Percentiles rank a stretch among this genome's conserved stretches.
Conservation (phyloP, 1,140 invertebrate species). For the Cotesia chilonis region DNA sequence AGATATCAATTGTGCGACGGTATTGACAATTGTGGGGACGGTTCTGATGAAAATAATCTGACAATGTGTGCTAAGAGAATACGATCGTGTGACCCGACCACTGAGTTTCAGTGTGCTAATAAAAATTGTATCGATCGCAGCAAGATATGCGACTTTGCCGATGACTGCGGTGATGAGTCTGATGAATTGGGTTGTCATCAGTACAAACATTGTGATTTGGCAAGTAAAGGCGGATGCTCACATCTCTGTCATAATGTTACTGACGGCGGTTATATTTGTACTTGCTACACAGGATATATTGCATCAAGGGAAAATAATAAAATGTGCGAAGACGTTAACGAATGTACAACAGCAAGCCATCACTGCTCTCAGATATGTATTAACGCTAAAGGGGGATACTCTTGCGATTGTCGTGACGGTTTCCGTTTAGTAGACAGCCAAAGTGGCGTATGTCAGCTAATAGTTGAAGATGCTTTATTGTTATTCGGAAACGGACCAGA, state of each 20-base stretch:
- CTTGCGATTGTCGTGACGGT: slow-evolving; percentile 86
- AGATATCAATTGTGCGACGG: slow-evolving; percentile 86
- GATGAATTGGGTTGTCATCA: slow-evolving; percentile 92
- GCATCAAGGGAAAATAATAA: slow-evolving; percentile 79
- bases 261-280: slow-evolving; percentile 86
- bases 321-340: slow-evolving; percentile 87
- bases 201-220: slow-evolving; percentile 75
- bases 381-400: slow-evolving; percentile 91
- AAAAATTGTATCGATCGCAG: slow-evolving; percentile 84
- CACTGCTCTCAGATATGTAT: slow-evolving; percentile 92
- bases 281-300: slow-evolving; percentile 86
- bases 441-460: slow-evolving; percentile 83
- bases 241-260: slow-evolving; percentile 90
- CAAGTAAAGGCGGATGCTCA: slow-evolving; percentile 87
- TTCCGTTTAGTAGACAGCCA: slow-evolving; percentile 79
- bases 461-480: slow-evolving; percentile 72
- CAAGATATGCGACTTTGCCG: slow-evolving; percentile 84
- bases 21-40: slow-evolving; percentile 91
- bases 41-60: slow-evolving; percentile 93
- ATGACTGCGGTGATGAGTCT: slow-evolving; percentile 85
- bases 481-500: slow-evolving; percentile 85
- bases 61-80: slow-evolving; percentile 80
- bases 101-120: slow-evolving; percentile 90
- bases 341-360: slow-evolving; percentile 84
- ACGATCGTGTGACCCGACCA: slow-evolving; percentile 76